phyloP scores from a whole-genome alignment of 1,140 invertebrate species.

The Xylocopa sonorina region DNA sequence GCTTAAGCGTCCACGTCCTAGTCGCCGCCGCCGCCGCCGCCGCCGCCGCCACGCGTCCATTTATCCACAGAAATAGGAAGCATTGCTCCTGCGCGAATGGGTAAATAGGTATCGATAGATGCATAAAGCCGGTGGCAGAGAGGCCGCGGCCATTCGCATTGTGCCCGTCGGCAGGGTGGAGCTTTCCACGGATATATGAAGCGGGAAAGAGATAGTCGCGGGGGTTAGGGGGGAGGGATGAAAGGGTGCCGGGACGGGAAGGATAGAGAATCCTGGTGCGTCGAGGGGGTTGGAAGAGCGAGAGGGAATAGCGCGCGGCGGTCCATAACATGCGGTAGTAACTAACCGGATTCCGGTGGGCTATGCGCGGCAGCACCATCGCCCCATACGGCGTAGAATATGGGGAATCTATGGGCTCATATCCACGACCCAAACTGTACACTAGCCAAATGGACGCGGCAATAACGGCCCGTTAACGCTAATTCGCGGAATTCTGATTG shows the following conservation, averaged over 20 bases:
- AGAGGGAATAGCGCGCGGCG: conserved; percentile 55
- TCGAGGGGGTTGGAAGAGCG: conserved; percentile 34
- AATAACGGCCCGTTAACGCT: conserved; percentile 83
- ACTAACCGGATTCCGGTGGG: conserved; percentile 81
- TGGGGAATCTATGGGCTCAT: conserved; percentile 82
- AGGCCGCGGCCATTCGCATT: conserved; percentile 68
- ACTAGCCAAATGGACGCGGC: conserved; percentile 82
- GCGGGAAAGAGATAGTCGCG: conserved; percentile 30
- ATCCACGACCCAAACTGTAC: conserved; percentile 79
- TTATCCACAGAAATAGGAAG: conserved; percentile 63
- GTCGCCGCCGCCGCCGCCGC: too few species aligned
- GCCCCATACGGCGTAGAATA: conserved; percentile 77
- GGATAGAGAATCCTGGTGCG: neutral
- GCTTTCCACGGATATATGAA: conserved; percentile 66
- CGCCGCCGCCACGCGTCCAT: too few species aligned
- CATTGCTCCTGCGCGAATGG: conserved; percentile 62
- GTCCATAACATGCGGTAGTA: conserved; percentile 79
- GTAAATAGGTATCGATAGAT: conserved; percentile 71
- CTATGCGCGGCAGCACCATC: conserved; percentile 73
- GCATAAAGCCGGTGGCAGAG: conserved; percentile 62
- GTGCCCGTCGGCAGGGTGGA: conserved; percentile 72
- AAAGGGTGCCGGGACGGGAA: conserved; percentile 23
- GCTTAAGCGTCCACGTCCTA: too few species aligned
- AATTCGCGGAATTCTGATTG: conserved; percentile 83
- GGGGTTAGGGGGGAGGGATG: neutral